phyloP scores from a whole-genome alignment of 2,888 invertebrate species.

The Cremastobaeus sp. region DNA sequence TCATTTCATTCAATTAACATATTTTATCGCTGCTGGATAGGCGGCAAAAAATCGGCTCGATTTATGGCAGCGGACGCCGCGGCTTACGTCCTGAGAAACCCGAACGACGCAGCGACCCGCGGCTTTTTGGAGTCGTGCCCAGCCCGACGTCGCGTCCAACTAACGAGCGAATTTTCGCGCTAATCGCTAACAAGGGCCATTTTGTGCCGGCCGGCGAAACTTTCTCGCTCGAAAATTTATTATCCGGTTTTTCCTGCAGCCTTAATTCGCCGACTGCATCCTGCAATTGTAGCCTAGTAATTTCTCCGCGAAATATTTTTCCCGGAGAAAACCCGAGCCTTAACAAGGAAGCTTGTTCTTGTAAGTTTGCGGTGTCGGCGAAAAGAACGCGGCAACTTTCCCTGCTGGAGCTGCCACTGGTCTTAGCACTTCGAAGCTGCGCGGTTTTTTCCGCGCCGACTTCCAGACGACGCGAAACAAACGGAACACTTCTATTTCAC shows the following conservation, averaged over 20 bases:
- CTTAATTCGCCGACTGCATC: slow-evolving; percentile 12
- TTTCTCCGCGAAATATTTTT: slow-evolving; percentile 53
- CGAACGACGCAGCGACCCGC: no score
- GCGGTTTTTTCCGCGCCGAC: slow-evolving; percentile 2
- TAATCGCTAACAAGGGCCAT: no score
- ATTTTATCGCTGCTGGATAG: slow-evolving; percentile 5
- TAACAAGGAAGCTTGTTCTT: slow-evolving; percentile 55
- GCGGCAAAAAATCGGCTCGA: slow-evolving; percentile 8
- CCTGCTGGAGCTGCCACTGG: slow-evolving; percentile 30
- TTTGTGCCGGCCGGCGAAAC: no score
- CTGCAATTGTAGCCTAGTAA: slow-evolving; percentile 32
- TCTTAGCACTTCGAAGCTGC: slow-evolving; percentile 35
- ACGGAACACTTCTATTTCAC: no score
- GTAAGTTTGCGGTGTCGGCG: slow-evolving; percentile 40
- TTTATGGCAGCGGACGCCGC: no score
- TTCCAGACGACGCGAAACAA: no score
- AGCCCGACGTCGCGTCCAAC: no score
- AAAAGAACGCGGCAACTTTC: slow-evolving; percentile 51
- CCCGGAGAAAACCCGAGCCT: slow-evolving; percentile 44
- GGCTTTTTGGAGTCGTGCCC: no score
- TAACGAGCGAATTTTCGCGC: no score
- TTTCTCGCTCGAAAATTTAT: slow-evolving; percentile 22
- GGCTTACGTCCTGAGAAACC: no score
- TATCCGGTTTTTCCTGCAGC: neutral
- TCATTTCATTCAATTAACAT: slow-evolving; percentile 45